Evolutionary conservation across 1,140 invertebrate genomes (phyloP).

Genomic region (Halictus rubicundus): DNA sequence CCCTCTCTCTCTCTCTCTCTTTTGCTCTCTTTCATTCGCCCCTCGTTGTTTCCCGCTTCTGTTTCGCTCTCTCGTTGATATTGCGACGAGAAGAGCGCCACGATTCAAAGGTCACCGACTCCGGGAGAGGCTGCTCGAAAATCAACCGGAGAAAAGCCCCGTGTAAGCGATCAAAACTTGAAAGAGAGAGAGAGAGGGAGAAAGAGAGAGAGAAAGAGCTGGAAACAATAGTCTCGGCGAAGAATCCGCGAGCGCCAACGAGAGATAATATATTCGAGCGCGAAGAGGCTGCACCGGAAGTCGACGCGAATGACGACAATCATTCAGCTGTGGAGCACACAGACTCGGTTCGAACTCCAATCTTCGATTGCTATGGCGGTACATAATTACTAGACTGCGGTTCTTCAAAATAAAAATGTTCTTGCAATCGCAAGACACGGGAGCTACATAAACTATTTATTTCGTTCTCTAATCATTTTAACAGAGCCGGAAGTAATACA

Average conservation of each 20-base stretch:
- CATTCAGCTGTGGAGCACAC: neutral
- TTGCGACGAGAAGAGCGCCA: constrained; percentile 7
- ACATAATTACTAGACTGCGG: too few species aligned
- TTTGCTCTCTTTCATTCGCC: neutral
- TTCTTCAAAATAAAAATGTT: too few species aligned
- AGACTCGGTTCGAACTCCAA: neutral
- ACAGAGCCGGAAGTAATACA: too few species aligned
- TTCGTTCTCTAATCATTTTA: too few species aligned
- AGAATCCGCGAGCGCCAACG: neutral
- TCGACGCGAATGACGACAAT: constrained; percentile 6
- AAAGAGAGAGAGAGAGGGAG: too few species aligned
- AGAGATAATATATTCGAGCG: constrained; percentile 12
- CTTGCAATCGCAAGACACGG: too few species aligned
- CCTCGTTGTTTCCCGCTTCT: constrained; percentile 3
- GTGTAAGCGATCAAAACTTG: constrained; percentile 4
- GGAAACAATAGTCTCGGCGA: constrained; percentile 8
- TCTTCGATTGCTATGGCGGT: neutral
- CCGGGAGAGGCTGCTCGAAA: constrained; percentile 18
- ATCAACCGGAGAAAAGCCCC: constrained; percentile 26
- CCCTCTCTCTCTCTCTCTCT: too few species aligned
- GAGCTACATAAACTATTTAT: too few species aligned
- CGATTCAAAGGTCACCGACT: constrained; percentile 39
- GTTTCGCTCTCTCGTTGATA: constrained; percentile 22
- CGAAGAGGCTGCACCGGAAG: constrained; percentile 2
- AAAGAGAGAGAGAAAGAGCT: neutral